Evolutionary conservation across 2,888 invertebrate species (phyloP), one percentile per base, ranked within the genome.

Genomic region (Lasius platythorax): DNA sequence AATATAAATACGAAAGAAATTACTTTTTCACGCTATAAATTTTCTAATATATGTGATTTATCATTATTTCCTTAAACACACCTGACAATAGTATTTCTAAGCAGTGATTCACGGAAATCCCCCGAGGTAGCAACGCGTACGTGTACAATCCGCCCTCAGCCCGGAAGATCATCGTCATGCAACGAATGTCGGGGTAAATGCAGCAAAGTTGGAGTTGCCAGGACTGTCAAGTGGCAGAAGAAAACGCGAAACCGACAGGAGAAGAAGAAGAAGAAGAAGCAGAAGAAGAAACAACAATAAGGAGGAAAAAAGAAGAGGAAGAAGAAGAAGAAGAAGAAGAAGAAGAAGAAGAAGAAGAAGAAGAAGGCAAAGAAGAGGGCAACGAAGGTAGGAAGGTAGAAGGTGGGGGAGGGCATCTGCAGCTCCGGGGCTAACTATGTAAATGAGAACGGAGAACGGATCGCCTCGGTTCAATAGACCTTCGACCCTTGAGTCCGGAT

Each of bases 401-500:
- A 67, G 56, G 67, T 73, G 79, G 82, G 73, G 83, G 89, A 88
- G 89, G 92, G 90, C 90, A 92, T 90, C 93, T 90, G 93, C 92
- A 94, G 93, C 94, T 94, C 88, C 90, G 85, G 92, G 93, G 92
- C 93, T 92, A 91, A 93, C 93, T 94, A 95, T 95, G 94, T 93
- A 95, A 94, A 95, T 95, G 94, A 95, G 93, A 92, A 92, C 91
- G 91, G 90, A 88, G 91, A 91, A 91, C 91, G 92, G 92, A 94
- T 93, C 92, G 94, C 92, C 92, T 94, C 94, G 94, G 94, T 94
- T 94, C 95, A 94, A 95, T 94, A 94, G 95, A 95, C 95, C 94
- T 95, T 94, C 95, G 94, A 95, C 95, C 95, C 94, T 93, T 94
- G 93, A 93, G 93, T 94, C 93, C 93, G 93, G 94, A 95, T 95